phyloP scores from a whole-genome alignment of 1,140 invertebrate genomes.

The Drosophila lacteicornis region DNA sequence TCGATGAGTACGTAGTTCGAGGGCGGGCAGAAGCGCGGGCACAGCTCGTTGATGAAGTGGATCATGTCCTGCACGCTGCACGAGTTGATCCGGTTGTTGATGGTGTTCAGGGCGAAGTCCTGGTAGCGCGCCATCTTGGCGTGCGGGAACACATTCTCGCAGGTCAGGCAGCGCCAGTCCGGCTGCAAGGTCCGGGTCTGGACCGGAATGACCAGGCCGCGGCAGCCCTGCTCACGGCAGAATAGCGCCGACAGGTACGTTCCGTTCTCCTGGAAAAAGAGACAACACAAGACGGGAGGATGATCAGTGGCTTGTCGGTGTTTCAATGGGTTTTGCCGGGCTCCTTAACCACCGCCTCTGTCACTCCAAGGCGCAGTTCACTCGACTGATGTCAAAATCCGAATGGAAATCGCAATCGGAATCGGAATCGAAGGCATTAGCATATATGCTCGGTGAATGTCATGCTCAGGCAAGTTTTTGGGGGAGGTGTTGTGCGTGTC shows the following conservation, averaged over 20 bases:
- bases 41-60: slow-evolving; percentile 79
- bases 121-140: slow-evolving; percentile 80
- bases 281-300: background rate
- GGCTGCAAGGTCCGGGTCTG: slow-evolving; percentile 78
- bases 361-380: slow-evolving; percentile 23
- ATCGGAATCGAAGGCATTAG: background rate
- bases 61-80: slow-evolving; percentile 80
- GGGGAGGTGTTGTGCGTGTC: background rate
- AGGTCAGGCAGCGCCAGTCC: slow-evolving; percentile 78
- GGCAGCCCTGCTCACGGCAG: slow-evolving; percentile 77
- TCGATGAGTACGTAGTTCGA: slow-evolving; percentile 81
- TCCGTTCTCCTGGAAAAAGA: slow-evolving; percentile 73
- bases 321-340: background rate
- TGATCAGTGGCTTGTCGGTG: background rate
- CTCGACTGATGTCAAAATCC: background rate
- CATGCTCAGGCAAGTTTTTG: slow-evolving; percentile 14
- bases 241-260: slow-evolving; percentile 79
- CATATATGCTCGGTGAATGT: background rate
- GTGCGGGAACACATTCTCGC: slow-evolving; percentile 75
- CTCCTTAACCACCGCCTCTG: slow-evolving; percentile 17
- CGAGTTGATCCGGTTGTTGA: slow-evolving; percentile 81
- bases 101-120: slow-evolving; percentile 81
- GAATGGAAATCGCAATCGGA: background rate
- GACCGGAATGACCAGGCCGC: slow-evolving; percentile 79
- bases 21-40: slow-evolving; percentile 79